Evolutionary conservation across 2,888 invertebrate species (phyloP).

Genomic region (Phymatocera aterrima): DNA sequence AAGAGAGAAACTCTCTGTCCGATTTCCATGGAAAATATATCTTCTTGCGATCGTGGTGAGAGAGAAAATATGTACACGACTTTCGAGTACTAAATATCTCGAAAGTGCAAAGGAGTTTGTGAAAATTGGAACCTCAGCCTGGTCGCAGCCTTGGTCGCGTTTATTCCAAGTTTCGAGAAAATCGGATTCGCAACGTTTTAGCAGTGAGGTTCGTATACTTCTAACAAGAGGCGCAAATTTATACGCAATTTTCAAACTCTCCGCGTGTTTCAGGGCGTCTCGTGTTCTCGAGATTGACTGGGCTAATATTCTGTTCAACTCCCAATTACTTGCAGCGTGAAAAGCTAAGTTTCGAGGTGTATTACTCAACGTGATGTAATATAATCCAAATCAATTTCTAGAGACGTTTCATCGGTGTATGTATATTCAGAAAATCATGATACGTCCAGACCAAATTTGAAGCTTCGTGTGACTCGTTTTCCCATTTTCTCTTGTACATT

Average conservation of each 20-base stretch:
- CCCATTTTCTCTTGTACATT: no score
- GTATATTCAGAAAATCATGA: no score
- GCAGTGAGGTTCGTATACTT: background rate
- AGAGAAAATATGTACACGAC: background rate
- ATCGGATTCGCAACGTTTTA: background rate
- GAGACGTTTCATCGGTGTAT: no score
- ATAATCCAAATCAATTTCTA: no score
- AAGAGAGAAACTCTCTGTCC: no score
- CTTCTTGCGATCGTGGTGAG: background rate
- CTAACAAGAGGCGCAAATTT: background rate
- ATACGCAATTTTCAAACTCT: background rate
- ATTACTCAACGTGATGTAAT: no score
- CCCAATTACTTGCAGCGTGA: no score
- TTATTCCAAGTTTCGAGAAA: background rate
- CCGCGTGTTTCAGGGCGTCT: background rate
- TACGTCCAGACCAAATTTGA: no score
- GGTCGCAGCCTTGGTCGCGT: constrained; percentile 4
- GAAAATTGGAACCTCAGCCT: background rate
- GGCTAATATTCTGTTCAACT: no score
- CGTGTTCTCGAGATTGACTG: background rate
- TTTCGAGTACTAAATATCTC: background rate
- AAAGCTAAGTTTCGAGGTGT: no score
- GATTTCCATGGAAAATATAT: background rate
- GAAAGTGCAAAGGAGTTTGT: background rate
- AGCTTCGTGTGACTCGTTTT: no score